Conservation (phyloP, 1,140 invertebrate genomes). For the Atta colombica region DNA sequence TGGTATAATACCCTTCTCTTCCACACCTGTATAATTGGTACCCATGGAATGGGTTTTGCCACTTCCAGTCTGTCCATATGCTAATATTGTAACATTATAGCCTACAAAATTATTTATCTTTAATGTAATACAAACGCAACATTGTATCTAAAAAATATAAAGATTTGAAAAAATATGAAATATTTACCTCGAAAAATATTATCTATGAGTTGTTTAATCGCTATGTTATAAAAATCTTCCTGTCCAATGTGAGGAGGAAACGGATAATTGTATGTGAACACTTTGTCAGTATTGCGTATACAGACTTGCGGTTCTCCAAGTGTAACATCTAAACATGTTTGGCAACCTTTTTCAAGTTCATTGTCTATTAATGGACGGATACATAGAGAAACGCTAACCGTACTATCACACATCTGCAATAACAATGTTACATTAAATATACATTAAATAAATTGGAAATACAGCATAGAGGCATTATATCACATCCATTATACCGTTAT, state of each 20-base stretch:
- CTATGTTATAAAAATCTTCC: constrained; percentile 91
- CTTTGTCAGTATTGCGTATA: constrained; percentile 90
- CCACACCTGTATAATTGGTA: constrained; percentile 90
- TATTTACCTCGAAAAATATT: constrained; percentile 93
- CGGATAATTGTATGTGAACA: constrained; percentile 96
- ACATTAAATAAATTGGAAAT: not conserved
- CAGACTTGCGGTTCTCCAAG: constrained; percentile 90
- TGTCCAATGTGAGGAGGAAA: constrained; percentile 91
- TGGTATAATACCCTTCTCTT: constrained; percentile 93
- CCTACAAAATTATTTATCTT: constrained; percentile 85
- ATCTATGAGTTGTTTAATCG: constrained; percentile 91
- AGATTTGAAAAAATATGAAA: not conserved
- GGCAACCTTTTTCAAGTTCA: constrained; percentile 91
- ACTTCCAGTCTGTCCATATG: constrained; percentile 97
- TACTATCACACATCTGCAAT: constrained; percentile 83
- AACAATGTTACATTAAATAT: not conserved
- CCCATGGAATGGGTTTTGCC: constrained; percentile 98
- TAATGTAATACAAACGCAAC: not conserved
- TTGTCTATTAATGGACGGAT: constrained; percentile 92
- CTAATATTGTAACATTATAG: constrained; percentile 96
- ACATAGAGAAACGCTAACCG: constrained; percentile 92
- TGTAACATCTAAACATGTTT: constrained; percentile 89
- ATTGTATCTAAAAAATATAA: not conserved
- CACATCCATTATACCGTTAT: not conserved
- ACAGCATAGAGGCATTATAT: not conserved